These are phyloP conservation scores for Agrochola macilenta DNA, from an alignment of 2,888 invertebrate species.

Conservation along the genomic window DNA sequence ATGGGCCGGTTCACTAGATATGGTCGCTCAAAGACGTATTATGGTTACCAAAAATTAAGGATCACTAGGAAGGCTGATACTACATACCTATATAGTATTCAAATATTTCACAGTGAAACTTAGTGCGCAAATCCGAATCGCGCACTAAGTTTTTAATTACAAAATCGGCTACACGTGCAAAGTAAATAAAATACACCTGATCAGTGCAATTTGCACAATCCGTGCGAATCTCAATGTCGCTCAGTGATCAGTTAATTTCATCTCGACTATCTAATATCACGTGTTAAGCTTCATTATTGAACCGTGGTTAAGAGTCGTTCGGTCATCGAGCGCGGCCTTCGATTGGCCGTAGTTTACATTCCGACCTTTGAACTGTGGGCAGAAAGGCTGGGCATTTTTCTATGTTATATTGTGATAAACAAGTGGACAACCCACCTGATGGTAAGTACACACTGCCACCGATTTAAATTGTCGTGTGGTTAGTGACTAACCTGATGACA, in stretches of 20 bases:
- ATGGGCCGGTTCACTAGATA: no score
- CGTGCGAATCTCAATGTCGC: slow-evolving; percentile 11
- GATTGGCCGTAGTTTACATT: neutral
- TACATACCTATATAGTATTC: no score
- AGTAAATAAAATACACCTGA: neutral
- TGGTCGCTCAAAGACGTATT: no score
- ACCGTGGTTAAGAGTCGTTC: neutral
- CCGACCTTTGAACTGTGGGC: slow-evolving; percentile 20
- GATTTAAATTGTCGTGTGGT: no score
- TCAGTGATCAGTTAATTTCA: neutral
- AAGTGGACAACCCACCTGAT: neutral
- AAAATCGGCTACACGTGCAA: neutral
- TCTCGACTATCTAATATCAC: slow-evolving; percentile 34
- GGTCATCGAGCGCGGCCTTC: slow-evolving; percentile 20
- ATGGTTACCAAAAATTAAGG: neutral
- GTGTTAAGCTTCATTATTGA: slow-evolving; percentile 23
- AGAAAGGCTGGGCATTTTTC: neutral
- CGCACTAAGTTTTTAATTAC: no score
- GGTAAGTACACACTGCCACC: neutral
- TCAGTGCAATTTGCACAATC: neutral
- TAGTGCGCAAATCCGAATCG: no score
- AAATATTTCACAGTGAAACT: no score
- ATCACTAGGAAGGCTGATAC: no score
- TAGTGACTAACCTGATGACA: no score
- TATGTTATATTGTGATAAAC: neutral